phyloP scores from a whole-genome alignment of 2,113 vertebrate genomes.

The Notothenia rossii region DNA sequence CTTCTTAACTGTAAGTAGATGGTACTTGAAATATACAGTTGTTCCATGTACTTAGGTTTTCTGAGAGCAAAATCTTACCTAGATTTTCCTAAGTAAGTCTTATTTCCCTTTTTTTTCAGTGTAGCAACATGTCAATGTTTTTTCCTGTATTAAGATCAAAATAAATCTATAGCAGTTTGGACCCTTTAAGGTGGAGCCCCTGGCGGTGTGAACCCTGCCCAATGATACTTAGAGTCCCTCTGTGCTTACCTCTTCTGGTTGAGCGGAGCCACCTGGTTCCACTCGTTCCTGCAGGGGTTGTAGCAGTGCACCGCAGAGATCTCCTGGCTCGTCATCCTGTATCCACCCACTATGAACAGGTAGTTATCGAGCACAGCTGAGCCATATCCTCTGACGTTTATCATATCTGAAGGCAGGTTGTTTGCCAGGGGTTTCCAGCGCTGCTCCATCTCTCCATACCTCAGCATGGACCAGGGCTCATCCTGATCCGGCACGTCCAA shows the following conservation, averaged over 20 bases:
- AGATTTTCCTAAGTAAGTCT: too few relatives aligned
- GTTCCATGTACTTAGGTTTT: too few relatives aligned
- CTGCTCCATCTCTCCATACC: conserved; percentile 88
- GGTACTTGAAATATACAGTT: too few relatives aligned
- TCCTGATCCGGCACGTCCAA: conserved; percentile 81
- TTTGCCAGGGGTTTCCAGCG: conserved; percentile 90
- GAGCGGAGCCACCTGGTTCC: conserved; percentile 91
- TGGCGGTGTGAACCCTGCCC: too few relatives aligned
- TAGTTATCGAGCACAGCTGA: conserved; percentile 93
- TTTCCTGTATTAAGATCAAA: too few relatives aligned
- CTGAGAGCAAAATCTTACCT: too few relatives aligned
- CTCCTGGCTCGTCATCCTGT: conserved; percentile 93
- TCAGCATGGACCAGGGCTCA: conserved; percentile 90
- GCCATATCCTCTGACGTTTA: conserved; percentile 91
- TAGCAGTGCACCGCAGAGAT: conserved; percentile 93
- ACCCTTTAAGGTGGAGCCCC: too few relatives aligned
- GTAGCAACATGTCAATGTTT: too few relatives aligned
- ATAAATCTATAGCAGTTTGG: too few relatives aligned
- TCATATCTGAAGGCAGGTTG: conserved; percentile 89
- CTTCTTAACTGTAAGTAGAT: too few relatives aligned
- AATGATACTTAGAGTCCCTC: too few relatives aligned
- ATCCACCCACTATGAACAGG: conserved; percentile 93
- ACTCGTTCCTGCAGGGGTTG: conserved; percentile 93
- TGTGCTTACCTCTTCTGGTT: conserved; percentile 94
- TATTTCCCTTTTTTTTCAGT: too few relatives aligned